Base-by-base conservation (phyloP, 2,113 vertebrate genomes). In the Nothocercus nigrocapillus region DNA sequence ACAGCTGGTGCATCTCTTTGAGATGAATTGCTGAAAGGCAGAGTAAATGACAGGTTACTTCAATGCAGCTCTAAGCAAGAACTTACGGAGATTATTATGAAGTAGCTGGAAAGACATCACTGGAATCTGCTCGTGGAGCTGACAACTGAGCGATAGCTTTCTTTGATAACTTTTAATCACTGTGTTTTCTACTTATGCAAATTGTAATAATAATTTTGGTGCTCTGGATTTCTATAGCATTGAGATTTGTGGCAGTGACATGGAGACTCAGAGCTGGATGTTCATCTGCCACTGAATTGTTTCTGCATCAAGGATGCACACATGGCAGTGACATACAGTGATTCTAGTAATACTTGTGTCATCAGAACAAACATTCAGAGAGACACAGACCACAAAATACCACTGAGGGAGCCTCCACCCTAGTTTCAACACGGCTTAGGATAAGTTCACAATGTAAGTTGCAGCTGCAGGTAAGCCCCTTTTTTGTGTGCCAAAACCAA, bases 81-180 rank as follows among this genome's bases (percentile, higher is more conserved):
- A 94, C 84, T 93, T 80, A 87, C 0, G 14, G 84, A 90, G 84
- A 87, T 95, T 93, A 94, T 94, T 96, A 88, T 53, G 90, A 95
- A 93, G 86, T 47, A 96, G 78, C 53, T 92, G 90, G 86, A 92
- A 96, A 96, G 81, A 67, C 75, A 97, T 89, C 90, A 70, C 75
- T 94, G 81, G 94, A 89, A 85, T 92, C 70, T 96, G 90, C 70
- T 93, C 85, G 83, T 90, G 77, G 81, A 94, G 68, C 78, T 94
- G 94, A 95, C 92, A 94, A 93, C 77, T 44, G 92, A 92, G 81
- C 9, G 11, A 95, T 95, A 89, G 75, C n/a, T 95, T 94, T 93
- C 90, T 94, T 90, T 93, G 92, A 95, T 92, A 96, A 94, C 95
- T 95, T 97, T 91, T 89, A 96, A 96, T 96, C 88, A 82, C 81